Evolutionary conservation across 2,113 vertebrate genomes (phyloP).

Genomic region (Otis tarda): DNA sequence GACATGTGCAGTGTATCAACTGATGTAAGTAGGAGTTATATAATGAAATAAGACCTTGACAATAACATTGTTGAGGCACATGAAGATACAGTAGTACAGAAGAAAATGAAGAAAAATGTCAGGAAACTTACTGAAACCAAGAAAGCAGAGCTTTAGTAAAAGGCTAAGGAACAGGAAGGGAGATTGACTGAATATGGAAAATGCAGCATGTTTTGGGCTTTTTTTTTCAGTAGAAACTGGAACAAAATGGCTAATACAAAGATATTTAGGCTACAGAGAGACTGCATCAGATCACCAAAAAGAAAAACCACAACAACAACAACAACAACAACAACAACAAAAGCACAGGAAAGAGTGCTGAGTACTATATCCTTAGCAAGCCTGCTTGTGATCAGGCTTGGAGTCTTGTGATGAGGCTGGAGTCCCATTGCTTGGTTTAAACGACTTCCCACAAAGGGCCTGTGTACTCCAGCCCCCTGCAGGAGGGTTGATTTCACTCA

Average conservation of each 20-base stretch:
- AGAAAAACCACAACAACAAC: too few relatives aligned
- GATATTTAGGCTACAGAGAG: not conserved
- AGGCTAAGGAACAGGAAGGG: slow-evolving; percentile 10
- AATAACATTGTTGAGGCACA: slow-evolving; percentile 44
- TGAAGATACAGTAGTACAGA: not conserved
- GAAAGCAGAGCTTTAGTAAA: slow-evolving; percentile 36
- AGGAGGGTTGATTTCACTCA: slow-evolving; percentile 57
- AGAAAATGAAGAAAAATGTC: slow-evolving; percentile 68
- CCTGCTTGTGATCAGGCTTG: not conserved
- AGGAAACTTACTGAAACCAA: slow-evolving; percentile 49
- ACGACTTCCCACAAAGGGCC: not conserved
- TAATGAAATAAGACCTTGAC: slow-evolving; percentile 65
- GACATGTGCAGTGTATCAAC: slow-evolving; percentile 32
- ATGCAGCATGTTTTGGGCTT: not conserved
- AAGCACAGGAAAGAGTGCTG: not conserved
- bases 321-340: not conserved
- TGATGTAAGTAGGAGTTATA: slow-evolving; percentile 31
- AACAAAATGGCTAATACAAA: slow-evolving; percentile 40
- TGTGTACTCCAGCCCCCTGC: not conserved
- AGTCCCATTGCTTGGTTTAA: not conserved
- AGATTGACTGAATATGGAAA: not conserved
- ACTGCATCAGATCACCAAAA: not conserved
- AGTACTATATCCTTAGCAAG: not conserved
- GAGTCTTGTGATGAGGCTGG: not conserved
- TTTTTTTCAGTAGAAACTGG: not conserved